A percentile compares a stretch with the other conserved stretches of the same genome.
These are phyloP conservation scores for Sinodicranocentrus sp. DNA, from an alignment of 2,888 invertebrate genomes.

Conservation along the genomic window DNA sequence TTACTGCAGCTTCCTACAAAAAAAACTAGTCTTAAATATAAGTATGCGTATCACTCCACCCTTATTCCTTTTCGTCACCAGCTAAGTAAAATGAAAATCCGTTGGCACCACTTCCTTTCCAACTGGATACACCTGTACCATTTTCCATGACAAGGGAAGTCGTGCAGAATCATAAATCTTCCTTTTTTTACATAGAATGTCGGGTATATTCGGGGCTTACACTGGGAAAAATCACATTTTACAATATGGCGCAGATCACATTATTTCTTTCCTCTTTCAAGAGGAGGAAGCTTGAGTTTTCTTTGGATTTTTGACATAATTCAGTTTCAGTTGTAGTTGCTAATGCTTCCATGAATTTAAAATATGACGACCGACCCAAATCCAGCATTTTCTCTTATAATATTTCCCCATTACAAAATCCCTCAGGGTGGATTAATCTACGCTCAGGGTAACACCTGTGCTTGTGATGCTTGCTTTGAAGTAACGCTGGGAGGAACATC, in stretches of 20 bases:
- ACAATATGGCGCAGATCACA: conserved; percentile 3
- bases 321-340: not conserved
- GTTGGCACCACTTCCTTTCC: conserved; percentile 8
- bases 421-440: too few species aligned
- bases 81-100: not conserved
- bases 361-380: conserved; percentile 16
- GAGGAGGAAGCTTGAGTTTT: too few species aligned
- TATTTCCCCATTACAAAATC: too few species aligned
- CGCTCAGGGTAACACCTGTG: too few species aligned
- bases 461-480: too few species aligned
- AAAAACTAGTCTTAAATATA: too few species aligned
- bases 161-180: conserved; percentile 47
- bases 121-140: conserved; percentile 56
- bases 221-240: not conserved
- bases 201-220: not conserved
- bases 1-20: too few species aligned
- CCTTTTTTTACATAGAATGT: conserved; percentile 9
- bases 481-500: too few species aligned
- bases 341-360: conserved; percentile 4
- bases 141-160: conserved; percentile 14
- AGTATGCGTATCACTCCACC: not conserved
- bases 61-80: not conserved
- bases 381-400: conserved; percentile 7
- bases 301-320: conserved; percentile 26
- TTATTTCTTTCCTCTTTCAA: not conserved